Conservation (phyloP, 2,888 invertebrate species). For the Lepidonotus clava region DNA sequence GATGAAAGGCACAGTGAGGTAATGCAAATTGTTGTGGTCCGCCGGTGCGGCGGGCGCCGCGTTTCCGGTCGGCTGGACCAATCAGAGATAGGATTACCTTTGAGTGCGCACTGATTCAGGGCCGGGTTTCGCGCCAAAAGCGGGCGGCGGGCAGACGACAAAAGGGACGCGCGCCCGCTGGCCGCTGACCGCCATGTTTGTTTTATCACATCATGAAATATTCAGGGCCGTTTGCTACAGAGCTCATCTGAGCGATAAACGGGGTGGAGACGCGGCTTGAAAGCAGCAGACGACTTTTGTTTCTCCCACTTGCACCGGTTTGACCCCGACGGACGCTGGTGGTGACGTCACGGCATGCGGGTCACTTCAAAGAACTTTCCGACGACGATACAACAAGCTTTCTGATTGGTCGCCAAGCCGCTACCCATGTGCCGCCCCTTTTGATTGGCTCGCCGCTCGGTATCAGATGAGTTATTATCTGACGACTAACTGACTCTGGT, state of each 20-base stretch:
- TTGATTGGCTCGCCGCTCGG: not conserved
- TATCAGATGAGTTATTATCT: not conserved
- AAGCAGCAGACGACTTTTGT: not conserved
- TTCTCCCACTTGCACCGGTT: constrained; percentile 12
- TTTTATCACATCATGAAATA: constrained; percentile 43
- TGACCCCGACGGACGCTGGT: not conserved
- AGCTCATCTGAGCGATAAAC: constrained; percentile 16
- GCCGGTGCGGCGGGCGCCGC: constrained; percentile 18
- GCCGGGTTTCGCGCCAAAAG: constrained; percentile 22
- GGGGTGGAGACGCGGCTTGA: not conserved
- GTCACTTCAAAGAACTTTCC: not conserved
- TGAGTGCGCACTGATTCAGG: constrained; percentile 53
- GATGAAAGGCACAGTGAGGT: constrained; percentile 33
- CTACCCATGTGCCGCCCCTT: not conserved
- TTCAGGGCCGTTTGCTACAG: constrained; percentile 30
- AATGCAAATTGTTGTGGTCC: constrained; percentile 52
- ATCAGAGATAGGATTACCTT: constrained; percentile 30
- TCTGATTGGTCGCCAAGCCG: not conserved
- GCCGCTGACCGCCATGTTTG: constrained; percentile 22
- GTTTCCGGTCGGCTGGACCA: not conserved
- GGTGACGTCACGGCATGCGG: not conserved
- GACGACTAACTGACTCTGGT: not conserved
- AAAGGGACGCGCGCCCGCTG: not conserved
- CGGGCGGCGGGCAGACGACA: constrained; percentile 28
- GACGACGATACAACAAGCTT: not conserved